Base-by-base conservation (phyloP, 2,113 vertebrate species). In the Microtus pennsylvanicus region DNA sequence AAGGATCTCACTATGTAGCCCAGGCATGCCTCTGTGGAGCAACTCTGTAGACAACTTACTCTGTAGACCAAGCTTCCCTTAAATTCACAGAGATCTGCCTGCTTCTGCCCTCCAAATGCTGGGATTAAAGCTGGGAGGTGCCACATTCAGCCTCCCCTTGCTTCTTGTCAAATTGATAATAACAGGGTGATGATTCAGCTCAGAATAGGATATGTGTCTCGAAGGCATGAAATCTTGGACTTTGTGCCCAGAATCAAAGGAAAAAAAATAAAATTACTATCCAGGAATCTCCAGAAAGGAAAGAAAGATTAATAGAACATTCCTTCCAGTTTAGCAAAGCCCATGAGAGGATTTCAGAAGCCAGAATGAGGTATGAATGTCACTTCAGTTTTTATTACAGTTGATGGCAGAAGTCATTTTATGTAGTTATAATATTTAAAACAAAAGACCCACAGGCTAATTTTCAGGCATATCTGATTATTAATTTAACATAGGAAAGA, bases 311-410 rank as follows among this genome's bases (percentile, higher is more conserved):
- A 87, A 75, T 26, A 24, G 80, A 92, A 33, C 38, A 35, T 30
- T 78, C 45, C 63, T 21, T 82, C 38, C 19, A 89, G 47, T 55
- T 75, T 87, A 93, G 72, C 72, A 74, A 96, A 38, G 35, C 47
- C n/a, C 58, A 47, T 33, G 69, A 88, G n/a, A 94, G 30, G 13
- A 93, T 67, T 95, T 97, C 38, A 89, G 83, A 74, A 50, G 12
- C 61, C 26, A 47, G 35, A 86, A 81, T 69, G 28, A 81, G 65
- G 58, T 78, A 17, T 58, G 21, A 85, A 50, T 14, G 14, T 19
- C 16, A 38, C 4, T 65, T 80, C 47, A 89, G 87, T 58, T 86
- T 81, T 91, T 94, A 89, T 65, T 85, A 19, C 92, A 70, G 61
- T 63, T 80, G 33, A 69, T 89, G 38, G 13, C 58, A 52, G 38